Percentiles rank a stretch among this genome's conserved stretches.
phyloP scores from a whole-genome alignment of 2,113 vertebrate species.

The Panthera leo region DNA sequence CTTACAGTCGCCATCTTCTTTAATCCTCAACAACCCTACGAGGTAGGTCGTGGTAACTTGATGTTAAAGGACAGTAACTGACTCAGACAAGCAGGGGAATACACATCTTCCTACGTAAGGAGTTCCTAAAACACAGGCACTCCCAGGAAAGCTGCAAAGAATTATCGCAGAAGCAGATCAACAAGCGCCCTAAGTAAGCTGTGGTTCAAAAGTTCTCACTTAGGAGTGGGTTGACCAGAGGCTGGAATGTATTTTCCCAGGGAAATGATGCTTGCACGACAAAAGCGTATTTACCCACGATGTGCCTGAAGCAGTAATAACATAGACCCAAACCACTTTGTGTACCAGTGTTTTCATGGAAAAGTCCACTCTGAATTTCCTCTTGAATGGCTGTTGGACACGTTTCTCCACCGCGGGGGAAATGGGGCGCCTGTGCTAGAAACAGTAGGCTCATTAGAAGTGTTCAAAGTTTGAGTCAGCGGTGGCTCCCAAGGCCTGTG shows the following conservation, averaged over 20 bases:
- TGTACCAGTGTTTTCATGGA: slow-evolving; percentile 15
- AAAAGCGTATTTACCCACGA: slow-evolving; percentile 27
- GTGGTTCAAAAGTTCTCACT: background rate
- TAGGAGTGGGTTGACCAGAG: background rate
- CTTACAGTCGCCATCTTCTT: background rate
- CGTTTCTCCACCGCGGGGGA: background rate
- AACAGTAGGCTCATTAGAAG: background rate
- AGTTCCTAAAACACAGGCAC: background rate
- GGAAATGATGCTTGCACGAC: slow-evolving; percentile 46
- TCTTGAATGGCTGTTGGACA: background rate
- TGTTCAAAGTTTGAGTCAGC: background rate
- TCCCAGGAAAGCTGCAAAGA: background rate
- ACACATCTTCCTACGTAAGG: background rate
- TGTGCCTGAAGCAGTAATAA: background rate
- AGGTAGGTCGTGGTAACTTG: background rate
- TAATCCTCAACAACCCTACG: background rate
- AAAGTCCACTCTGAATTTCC: slow-evolving; percentile 6
- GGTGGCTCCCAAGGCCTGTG: background rate
- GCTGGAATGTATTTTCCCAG: slow-evolving; percentile 31
- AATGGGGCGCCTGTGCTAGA: background rate
- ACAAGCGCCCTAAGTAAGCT: background rate
- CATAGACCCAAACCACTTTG: background rate
- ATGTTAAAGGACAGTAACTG: background rate
- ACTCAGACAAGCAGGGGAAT: background rate
- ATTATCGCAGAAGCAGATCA: background rate